These are phyloP conservation scores for Silurus meridionalis DNA, from an alignment of 2,113 vertebrate genomes.

Conservation along the genomic window DNA sequence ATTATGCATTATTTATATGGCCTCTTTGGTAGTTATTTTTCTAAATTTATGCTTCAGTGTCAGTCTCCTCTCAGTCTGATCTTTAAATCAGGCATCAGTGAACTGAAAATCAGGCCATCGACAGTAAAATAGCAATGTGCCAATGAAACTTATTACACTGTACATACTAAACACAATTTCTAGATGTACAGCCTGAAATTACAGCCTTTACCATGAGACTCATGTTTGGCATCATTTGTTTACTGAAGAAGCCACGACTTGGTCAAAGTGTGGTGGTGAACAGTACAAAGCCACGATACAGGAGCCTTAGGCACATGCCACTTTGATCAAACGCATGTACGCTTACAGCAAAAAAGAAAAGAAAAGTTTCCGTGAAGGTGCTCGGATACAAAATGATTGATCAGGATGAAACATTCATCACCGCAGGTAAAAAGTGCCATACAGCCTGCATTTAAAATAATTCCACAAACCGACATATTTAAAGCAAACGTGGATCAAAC, in stretches of 20 bases:
- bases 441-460: neutral
- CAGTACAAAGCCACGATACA: constrained; percentile 32
- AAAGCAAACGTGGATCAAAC: constrained; percentile 27
- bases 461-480: neutral
- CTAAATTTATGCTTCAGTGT: neutral
- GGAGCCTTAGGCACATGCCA: neutral
- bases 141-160: neutral
- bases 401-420: constrained; percentile 37
- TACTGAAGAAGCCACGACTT: constrained; percentile 29
- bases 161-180: neutral
- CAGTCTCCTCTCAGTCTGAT: neutral
- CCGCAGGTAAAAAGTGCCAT: constrained; percentile 41
- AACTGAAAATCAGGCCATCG: constrained; percentile 4
- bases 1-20: constrained; percentile 34
- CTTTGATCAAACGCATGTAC: neutral
- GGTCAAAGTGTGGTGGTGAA: constrained; percentile 14
- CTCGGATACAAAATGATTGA: constrained; percentile 32
- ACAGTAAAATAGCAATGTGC: neutral
- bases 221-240: constrained; percentile 42
- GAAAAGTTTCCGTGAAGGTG: constrained; percentile 32
- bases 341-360: neutral
- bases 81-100: neutral
- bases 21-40: constrained; percentile 46
- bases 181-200: neutral
- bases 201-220: neutral